phyloP scores from a whole-genome alignment of 30 jellyfish, hydroid and myxozoan species.

The Hydractinia echinata region DNA sequence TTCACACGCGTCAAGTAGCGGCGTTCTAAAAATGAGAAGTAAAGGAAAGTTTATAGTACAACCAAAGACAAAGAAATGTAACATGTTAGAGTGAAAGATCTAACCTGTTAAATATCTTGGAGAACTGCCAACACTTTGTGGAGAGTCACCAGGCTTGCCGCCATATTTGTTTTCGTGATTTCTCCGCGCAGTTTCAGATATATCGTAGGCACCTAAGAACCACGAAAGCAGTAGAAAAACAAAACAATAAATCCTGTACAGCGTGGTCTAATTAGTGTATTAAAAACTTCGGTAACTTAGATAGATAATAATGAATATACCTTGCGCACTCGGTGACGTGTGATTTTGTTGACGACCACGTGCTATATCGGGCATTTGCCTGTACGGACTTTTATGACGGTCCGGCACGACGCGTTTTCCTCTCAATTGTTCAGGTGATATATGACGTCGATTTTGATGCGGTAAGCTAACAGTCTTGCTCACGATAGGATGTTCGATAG shows the following conservation, averaged over 20 bases:
- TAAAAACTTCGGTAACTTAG: not conserved
- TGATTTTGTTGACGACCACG: constrained; percentile 31
- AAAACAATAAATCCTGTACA: too few species aligned
- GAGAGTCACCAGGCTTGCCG: too few species aligned
- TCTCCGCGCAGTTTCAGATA: too few species aligned
- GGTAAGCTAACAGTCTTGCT: not conserved
- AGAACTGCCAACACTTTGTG: too few species aligned
- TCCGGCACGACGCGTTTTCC: constrained; percentile 11
- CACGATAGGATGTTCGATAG: not conserved
- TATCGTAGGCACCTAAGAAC: too few species aligned
- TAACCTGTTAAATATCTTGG: too few species aligned
- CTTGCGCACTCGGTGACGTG: not conserved
- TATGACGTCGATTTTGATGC: constrained; percentile 2
- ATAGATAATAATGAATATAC: not conserved
- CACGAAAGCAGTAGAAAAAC: too few species aligned
- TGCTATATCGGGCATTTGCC: constrained; percentile 73
- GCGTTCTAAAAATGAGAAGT: not conserved
- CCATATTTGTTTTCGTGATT: too few species aligned
- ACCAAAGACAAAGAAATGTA: too few species aligned
- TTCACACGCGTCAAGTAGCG: constrained; percentile 17
- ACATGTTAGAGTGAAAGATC: too few species aligned
- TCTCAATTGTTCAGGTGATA: not conserved
- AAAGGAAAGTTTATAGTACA: not conserved
- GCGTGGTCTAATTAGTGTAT: too few species aligned
- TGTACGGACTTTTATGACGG: constrained; percentile 55